Percentiles rank a stretch among this genome's conserved stretches.
These are phyloP conservation scores for Goniozus legneri DNA, from an alignment of 1,140 invertebrate genomes.

Conservation along the genomic window DNA sequence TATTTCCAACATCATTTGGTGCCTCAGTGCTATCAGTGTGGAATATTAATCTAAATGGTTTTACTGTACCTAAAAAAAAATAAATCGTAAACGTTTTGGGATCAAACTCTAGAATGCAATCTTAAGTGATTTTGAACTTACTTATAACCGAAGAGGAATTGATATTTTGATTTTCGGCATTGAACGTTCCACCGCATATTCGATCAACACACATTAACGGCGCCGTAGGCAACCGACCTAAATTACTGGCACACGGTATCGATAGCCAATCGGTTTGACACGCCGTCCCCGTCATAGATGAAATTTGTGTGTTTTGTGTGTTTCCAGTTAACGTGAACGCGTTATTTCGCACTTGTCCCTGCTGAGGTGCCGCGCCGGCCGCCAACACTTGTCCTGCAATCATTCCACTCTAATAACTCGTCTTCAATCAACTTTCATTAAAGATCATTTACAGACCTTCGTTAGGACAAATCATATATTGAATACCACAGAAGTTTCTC, in stretches of 20 bases:
- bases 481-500: slow-evolving; percentile 84
- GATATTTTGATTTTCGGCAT: slow-evolving; percentile 59
- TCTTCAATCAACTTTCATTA: no score
- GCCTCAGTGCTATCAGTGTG: slow-evolving; percentile 74
- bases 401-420: no score
- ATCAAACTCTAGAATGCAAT: no score
- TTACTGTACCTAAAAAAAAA: slow-evolving; percentile 64
- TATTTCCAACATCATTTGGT: slow-evolving; percentile 68
- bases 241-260: slow-evolving; percentile 70
- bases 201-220: slow-evolving; percentile 64
- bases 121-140: slow-evolving; percentile 58
- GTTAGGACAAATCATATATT: slow-evolving; percentile 73
- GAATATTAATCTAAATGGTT: slow-evolving; percentile 73
- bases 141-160: slow-evolving; percentile 62
- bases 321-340: slow-evolving; percentile 74
- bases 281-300: slow-evolving; percentile 60
- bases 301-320: slow-evolving; percentile 62
- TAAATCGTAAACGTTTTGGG: no score
- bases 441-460: no score
- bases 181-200: slow-evolving; percentile 70
- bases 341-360: slow-evolving; percentile 42
- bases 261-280: slow-evolving; percentile 75
- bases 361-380: neutral
- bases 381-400: slow-evolving; percentile 3
- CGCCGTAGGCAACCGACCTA: slow-evolving; percentile 57